Base-by-base conservation (phyloP, 2,888 invertebrate species). In the Resseliella maxima region DNA sequence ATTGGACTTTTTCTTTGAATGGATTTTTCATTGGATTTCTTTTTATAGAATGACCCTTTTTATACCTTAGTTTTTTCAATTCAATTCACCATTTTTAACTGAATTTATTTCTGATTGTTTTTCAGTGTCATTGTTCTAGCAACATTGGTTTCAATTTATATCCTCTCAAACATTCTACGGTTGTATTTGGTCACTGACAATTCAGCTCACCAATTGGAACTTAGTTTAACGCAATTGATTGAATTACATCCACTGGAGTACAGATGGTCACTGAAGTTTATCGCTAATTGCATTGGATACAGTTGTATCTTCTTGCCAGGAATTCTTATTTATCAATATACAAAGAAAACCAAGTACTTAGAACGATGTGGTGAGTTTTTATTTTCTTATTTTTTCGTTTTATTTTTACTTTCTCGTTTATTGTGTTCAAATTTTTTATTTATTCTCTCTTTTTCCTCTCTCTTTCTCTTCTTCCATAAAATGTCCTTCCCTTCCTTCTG, bases 251-350 rank as follows among this genome's bases (percentile, higher is more conserved):
- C 92, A 8, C 90, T 91, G 85, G 92, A 93, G 87, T 94, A 94
- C 88, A 92, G 92, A 87, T 97, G 98, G 98, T 89, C 96, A 27
- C 92, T 96, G 88, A 94, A 95, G 88, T 92, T 98, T 64, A 89
- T 94, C 64, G 92, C 96, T 36, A 98, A 98, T 91, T 92, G 97
- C 86, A 92, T 96, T 27, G 97, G 98, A 21, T 99, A 98, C 90
- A 94, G 95, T 2, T 96, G 97, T n/a, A 93, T 99, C 86, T 92
- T 98, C 90, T 91, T 98, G 87, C 98, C 98, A 0, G 96, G 96
- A 85, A 95, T 94, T 89, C 91, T 98, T 27, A 93, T 97, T 86
- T 96, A 96, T 90, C 95, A 95, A 90, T 97, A 97, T 91, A 93
- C 97, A 36, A 93, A 94, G 88, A 94, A 93, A 89, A 94, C 93